Base-by-base conservation (phyloP, 1,140 invertebrate genomes). In the Ceratina japonica region DNA sequence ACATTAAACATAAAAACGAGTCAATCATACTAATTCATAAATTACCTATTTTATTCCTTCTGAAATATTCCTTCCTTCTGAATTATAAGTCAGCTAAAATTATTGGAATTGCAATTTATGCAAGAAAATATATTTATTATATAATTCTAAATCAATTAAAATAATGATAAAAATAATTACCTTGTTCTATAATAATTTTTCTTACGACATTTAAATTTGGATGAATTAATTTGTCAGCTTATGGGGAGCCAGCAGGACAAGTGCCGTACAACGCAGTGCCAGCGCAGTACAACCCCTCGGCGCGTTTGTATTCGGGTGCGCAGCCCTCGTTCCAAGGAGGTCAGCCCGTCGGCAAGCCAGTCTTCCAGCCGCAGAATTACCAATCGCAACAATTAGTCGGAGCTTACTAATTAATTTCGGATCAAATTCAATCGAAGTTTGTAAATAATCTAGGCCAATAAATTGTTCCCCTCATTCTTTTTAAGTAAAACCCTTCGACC, bases 391-490 rank as follows among this genome's bases (percentile, higher is more conserved):
- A 90, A 64, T 83, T 85, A 79, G 73, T 85, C 83, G 86, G 89
- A 65, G 24, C 44, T 12, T 90, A 87, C 69, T 89, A 80, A 31
- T 62, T 65, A 44, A 56, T 56, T 13, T 84, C 27, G 37, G 5
- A 37, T 58, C 2, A 68, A 56, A 54, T 31, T 31, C 4, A 31
- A 65, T n/a, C 20, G 44, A 71, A 82, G 3, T 56, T 31, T 92
- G 91, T 92, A 92, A 82, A 92, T 92, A 92, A 85, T 90, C 87
- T 92, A 92, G 91, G 87, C 86, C 86, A 92, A 92, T 92, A 92
- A 92, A 92, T 92, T 92, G 84, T 88, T 91, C 89, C 90, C 76
- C 52, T 16, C 31, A 51, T 75, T 68, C 76, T 49, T 37, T 51
- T 24, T 20, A 49, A 59, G 3, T 22, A 3, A 0, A 7, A 18